Evolutionary conservation across 1,140 invertebrate genomes (phyloP).

Genomic region (Drosophila willistoni): DNA sequence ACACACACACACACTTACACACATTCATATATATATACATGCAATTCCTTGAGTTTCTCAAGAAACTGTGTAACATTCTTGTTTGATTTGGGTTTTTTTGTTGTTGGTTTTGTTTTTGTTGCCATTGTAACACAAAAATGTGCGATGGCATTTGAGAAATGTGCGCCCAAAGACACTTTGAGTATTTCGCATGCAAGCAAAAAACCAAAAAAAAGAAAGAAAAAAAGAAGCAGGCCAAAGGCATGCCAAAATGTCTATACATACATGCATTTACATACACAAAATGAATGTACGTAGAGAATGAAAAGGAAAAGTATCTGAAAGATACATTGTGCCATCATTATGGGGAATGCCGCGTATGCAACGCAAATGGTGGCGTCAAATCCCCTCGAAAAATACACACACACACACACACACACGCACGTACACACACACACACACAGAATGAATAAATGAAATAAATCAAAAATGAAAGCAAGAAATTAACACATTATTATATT

Average conservation of each 20-base stretch:
- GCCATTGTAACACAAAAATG: conserved; percentile 50
- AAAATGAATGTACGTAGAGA: conserved; percentile 3
- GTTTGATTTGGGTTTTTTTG: conserved; percentile 8
- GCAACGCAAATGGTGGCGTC: conserved; percentile 60
- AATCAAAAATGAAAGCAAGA: conserved; percentile 32
- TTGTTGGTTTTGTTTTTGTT: neutral
- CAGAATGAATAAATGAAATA: conserved; percentile 52
- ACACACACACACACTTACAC: neutral
- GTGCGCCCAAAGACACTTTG: conserved; percentile 50
- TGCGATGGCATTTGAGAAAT: conserved; percentile 69
- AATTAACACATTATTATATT: conserved; percentile 61
- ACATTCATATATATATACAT: no score
- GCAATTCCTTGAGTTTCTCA: conserved; percentile 4
- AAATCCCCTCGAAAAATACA: conserved; percentile 9
- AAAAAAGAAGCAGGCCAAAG: neutral
- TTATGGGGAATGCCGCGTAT: conserved; percentile 67
- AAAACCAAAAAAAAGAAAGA: no score
- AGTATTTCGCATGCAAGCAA: conserved; percentile 7
- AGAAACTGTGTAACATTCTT: conserved; percentile 7
- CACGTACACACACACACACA: no score
- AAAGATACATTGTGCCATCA: conserved; percentile 41
- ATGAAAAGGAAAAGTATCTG: conserved; percentile 67
- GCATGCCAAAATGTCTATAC: conserved; percentile 5
- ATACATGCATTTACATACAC: neutral
- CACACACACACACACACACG: no score